phyloP scores from a whole-genome alignment of 2,797 vertebrate genomes.

The Galaxias olidus region DNA sequence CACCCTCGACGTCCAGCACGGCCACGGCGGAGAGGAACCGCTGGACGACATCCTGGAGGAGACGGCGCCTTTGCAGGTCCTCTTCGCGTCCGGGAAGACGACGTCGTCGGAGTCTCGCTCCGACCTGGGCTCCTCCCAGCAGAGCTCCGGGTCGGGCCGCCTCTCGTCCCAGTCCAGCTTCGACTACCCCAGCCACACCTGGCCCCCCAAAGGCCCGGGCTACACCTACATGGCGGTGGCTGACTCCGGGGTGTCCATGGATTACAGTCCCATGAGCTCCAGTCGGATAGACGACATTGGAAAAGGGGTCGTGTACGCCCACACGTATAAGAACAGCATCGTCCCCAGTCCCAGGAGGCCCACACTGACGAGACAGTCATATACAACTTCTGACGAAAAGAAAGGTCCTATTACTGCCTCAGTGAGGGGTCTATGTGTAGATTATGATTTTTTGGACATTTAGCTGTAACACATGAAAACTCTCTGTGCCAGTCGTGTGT shows the following conservation, averaged over 20 bases:
- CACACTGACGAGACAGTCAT: constrained; percentile 53
- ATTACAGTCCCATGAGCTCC: constrained; percentile 79
- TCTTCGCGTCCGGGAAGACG: constrained; percentile 61
- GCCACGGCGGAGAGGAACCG: constrained; percentile 21
- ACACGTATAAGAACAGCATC: constrained; percentile 79
- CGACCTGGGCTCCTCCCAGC: constrained; percentile 64
- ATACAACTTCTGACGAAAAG: constrained; percentile 45
- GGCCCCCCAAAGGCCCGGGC: constrained; percentile 66
- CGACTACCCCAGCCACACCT: constrained; percentile 70
- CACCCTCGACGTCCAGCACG: constrained; percentile 62
- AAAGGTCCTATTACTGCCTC: background rate
- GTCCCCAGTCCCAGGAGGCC: constrained; percentile 40
- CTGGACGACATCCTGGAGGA: constrained; percentile 62
- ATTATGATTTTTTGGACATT: too few species aligned
- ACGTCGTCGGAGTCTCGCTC: constrained; percentile 63
- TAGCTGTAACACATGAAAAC: constrained; percentile 27
- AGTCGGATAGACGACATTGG: constrained; percentile 60
- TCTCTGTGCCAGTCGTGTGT: constrained; percentile 17
- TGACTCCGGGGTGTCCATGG: constrained; percentile 84
- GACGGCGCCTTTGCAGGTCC: constrained; percentile 60
- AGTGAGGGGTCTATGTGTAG: constrained; percentile 20
- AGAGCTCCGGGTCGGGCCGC: constrained; percentile 61
- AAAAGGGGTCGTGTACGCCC: constrained; percentile 65
- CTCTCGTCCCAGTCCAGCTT: constrained; percentile 77
- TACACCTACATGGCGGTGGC: constrained; percentile 85